Evolutionary conservation across 2,888 invertebrate genomes (phyloP), one percentile per base, ranked within the genome.

Genomic region (Philopedon plagiatum): DNA sequence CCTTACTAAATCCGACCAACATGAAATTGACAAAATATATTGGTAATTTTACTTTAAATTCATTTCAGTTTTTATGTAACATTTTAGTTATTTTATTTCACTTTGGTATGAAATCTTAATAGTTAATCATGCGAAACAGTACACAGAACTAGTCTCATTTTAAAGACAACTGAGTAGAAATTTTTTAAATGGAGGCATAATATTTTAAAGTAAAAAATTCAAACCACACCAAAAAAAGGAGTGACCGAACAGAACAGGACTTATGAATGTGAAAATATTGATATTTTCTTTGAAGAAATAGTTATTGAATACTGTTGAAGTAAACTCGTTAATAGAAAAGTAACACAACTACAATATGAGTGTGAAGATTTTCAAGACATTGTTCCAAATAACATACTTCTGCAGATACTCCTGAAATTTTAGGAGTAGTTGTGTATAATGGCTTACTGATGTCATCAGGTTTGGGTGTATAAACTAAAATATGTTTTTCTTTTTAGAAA

Each of bases 401-500:
- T 29, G 51, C 29, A 54, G 11, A 34, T 57, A n/a, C 41, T 58
- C 23, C 26, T 41, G 15, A 41, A 15, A 58, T 58, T 58, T 58
- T 18, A 58, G 41, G 58, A 23, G 8, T 13, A 23, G 13, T 29
- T 57, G 13, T 57, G n/a, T 37, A 19, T 21, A 23, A 58, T 41
- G 39, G 41, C 57, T 58, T 41, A 26, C 41, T 58, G 41, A 58
- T 41, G 37, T 8, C 13, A 11, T 26, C 58, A 41, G 29, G 39
- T 51, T 56, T 13, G 23, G 44, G 49, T 26, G 18, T 66, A 41
- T 46, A 73, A 67, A 76, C 79, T 80, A 76, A 78, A 78, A 66
- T 77, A 77, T 74, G 75, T 79, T 81, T 80, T 81, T 81, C 79
- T 82, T 81, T 82, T 82, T 82, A 81, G 81, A 81, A 80, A 75